Evolutionary conservation across 2,113 vertebrate genomes (phyloP).

Genomic region (Sigmodon hispidus): DNA sequence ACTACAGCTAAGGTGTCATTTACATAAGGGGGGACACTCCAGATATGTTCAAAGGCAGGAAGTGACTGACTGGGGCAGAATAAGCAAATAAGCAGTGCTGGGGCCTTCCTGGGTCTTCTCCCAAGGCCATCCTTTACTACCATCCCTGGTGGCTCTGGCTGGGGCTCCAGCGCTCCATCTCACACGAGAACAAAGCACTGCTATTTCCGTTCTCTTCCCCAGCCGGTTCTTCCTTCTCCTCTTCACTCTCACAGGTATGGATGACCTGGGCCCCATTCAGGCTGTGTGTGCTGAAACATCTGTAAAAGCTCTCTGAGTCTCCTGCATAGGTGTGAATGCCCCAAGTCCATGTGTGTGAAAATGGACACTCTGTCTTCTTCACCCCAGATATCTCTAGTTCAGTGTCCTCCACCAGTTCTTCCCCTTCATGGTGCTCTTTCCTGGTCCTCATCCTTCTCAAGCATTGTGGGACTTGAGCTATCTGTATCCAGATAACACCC

Average conservation of each 20-base stretch:
- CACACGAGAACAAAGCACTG: background rate
- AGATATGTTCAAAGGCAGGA: background rate
- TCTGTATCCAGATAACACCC: too few relatives aligned
- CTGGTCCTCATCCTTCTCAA: background rate
- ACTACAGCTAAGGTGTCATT: background rate
- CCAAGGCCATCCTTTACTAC: background rate
- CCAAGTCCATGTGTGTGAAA: rapidly evolving
- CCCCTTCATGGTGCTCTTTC: rapidly evolving
- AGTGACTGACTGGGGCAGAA: background rate
- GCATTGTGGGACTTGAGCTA: too few relatives aligned
- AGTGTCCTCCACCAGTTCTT: background rate
- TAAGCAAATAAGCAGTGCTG: background rate
- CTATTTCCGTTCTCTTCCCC: background rate
- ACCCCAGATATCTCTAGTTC: too few relatives aligned
- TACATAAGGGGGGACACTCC: background rate
- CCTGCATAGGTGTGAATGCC: rapidly evolving
- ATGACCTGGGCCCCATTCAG: too few relatives aligned
- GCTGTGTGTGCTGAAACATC: rapidly evolving
- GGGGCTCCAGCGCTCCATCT: background rate
- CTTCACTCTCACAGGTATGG: background rate
- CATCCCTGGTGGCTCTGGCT: background rate
- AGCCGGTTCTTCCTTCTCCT: background rate
- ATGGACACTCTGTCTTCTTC: background rate
- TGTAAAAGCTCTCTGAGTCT: rapidly evolving
- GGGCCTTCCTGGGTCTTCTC: background rate